These are phyloP conservation scores for Anser cygnoides DNA, from an alignment of 2,113 vertebrate genomes.

Conservation along the genomic window DNA sequence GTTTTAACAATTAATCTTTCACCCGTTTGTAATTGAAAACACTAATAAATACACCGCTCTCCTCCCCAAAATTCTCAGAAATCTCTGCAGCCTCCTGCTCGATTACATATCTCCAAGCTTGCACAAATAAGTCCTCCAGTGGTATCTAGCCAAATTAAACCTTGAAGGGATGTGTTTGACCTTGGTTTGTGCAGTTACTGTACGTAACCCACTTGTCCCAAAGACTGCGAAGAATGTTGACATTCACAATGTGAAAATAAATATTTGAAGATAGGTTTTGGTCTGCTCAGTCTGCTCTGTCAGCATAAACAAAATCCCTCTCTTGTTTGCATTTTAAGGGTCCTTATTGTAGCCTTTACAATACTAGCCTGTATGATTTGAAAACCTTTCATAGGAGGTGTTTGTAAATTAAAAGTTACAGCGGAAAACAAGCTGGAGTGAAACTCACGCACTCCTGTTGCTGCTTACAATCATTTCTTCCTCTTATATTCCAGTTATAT, in stretches of 20 bases:
- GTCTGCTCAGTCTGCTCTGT: slow-evolving; percentile 35
- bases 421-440: background rate
- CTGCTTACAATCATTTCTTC: background rate
- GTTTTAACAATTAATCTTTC: slow-evolving; percentile 53
- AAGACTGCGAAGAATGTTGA: slow-evolving; percentile 49
- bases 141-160: background rate
- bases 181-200: slow-evolving; percentile 29
- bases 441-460: background rate
- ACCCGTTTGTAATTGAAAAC: slow-evolving; percentile 7
- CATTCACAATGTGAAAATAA: slow-evolving; percentile 50
- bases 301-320: slow-evolving; percentile 43
- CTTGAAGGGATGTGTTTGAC: slow-evolving; percentile 38
- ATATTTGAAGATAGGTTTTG: slow-evolving; percentile 58
- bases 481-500: background rate
- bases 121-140: background rate
- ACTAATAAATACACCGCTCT: background rate
- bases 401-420: slow-evolving; percentile 12
- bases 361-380: background rate
- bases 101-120: background rate
- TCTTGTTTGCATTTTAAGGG: slow-evolving; percentile 4
- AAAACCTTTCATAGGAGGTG: background rate
- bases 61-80: background rate
- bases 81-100: background rate
- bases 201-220: slow-evolving; percentile 29
- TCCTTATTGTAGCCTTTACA: background rate